Evolutionary conservation across 2,113 vertebrate species (phyloP), one percentile per base, ranked within the genome.

Genomic region (Triplophysa rosa): DNA sequence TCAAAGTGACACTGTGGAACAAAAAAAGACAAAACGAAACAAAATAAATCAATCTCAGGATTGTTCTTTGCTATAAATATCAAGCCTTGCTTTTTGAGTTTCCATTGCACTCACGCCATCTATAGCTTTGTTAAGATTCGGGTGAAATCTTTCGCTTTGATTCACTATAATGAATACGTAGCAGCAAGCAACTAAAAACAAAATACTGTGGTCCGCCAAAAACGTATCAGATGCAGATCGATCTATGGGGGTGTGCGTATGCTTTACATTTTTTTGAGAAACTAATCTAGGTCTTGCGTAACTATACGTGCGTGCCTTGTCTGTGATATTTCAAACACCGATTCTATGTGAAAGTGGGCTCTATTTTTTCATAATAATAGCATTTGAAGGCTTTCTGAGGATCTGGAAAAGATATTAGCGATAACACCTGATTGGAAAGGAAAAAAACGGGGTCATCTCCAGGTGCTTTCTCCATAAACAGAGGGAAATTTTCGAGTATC

Each of bases 61-160:
- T 90, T 90, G 88, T 89, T 91, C 87, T 87, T 84, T 87, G 86
- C 88, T 80, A 81, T 84, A 80, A 24, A 45, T 78, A 72, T 79
- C 63, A 70, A 82, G 76, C 78, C 76, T 68, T 58, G 29, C 42
- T 76, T 79, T 64, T 78, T 40, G 54, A 72, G 75, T 68, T 52
- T 80, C 40, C 54, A 80, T 79, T 78, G 79, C 79, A 79, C 82
- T 69, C 80, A 78, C 69, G 26, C 71, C 72, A 63, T 45, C 72
- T 64, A 77, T 73, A 68, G 59, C 77, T 81, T 67, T 76, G 61
- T 82, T 76, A 71, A 47, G 67, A 78, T 59, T 78, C 17, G 65
- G 67, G 67, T 64, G 71, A 80, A 77, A 82, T 76, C 29, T 77
- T 79, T 59, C 71, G 65, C 52, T 59, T 13, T 65, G 76, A 61